Percentiles rank a stretch among this genome's conserved stretches.
phyloP scores from a whole-genome alignment of 37 sponge, comb jelly and placozoan species.

The Cliona cf. orientalis region DNA sequence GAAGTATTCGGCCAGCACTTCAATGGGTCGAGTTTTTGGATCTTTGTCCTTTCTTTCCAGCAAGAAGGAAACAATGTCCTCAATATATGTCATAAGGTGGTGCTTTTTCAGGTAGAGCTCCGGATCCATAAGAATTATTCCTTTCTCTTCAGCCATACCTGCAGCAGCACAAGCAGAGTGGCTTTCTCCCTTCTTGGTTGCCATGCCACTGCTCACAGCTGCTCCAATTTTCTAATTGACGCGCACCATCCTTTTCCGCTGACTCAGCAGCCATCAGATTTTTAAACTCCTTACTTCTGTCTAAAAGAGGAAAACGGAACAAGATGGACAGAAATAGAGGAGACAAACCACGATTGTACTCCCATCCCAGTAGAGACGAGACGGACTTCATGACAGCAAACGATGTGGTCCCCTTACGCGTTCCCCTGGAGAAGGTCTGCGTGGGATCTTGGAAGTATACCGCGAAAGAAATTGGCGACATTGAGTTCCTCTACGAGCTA shows the following conservation, averaged over 20 bases:
- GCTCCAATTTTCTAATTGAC: slow-evolving; percentile 13
- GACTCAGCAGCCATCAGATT: no score
- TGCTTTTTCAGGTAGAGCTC: slow-evolving; percentile 74
- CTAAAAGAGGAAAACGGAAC: no score
- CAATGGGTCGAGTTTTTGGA: slow-evolving; percentile 69
- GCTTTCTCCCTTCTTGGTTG: neutral
- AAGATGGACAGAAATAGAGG: no score
- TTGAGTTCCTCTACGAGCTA: slow-evolving; percentile 53
- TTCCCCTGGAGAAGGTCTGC: slow-evolving; percentile 49
- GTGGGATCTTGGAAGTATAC: slow-evolving; percentile 44
- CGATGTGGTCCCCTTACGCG: slow-evolving; percentile 24
- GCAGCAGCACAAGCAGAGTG: neutral
- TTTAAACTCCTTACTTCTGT: no score
- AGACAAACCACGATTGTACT: no score
- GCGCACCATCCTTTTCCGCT: no score
- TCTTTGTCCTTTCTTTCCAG: slow-evolving; percentile 65
- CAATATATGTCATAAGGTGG: slow-evolving; percentile 71
- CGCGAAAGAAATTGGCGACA: slow-evolving; percentile 11
- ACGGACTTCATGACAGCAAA: slow-evolving; percentile 36
- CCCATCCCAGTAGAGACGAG: neutral
- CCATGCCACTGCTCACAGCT: neutral
- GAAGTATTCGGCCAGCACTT: slow-evolving; percentile 78
- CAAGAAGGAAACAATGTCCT: slow-evolving; percentile 59
- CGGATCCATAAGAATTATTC: slow-evolving; percentile 12
- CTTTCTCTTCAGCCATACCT: neutral